A percentile compares a stretch with the other conserved stretches of the same genome.
These are phyloP conservation scores for Paragorgia papillata DNA, from an alignment of 92 coral and sea anemone species.

Conservation along the genomic window DNA sequence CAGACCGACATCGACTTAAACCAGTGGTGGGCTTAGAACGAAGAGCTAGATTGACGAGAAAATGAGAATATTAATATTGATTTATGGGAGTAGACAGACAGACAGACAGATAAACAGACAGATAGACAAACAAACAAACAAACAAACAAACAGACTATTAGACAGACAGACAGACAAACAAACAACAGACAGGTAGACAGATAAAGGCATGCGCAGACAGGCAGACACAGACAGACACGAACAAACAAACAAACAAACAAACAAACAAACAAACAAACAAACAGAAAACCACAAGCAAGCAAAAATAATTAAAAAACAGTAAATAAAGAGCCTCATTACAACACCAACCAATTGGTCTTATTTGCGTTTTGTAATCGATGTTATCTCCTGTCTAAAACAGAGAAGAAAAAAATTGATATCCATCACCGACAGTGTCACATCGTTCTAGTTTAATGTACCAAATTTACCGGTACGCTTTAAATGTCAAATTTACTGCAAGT, in stretches of 20 bases:
- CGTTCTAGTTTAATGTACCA: too few species aligned
- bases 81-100: too few species aligned
- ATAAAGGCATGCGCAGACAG: background rate
- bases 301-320: too few species aligned
- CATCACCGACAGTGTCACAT: too few species aligned
- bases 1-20: constrained; percentile 70
- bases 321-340: background rate
- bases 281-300: too few species aligned
- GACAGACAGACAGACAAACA: background rate
- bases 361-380: background rate
- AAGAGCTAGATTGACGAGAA: background rate
- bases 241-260: background rate
- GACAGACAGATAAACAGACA: background rate
- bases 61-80: too few species aligned
- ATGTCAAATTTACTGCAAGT: too few species aligned
- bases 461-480: too few species aligned
- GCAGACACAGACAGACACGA: background rate
- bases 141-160: background rate
- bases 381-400: background rate
- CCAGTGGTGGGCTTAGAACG: constrained; percentile 43
- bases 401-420: background rate
- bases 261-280: background rate
- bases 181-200: background rate
- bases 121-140: too few species aligned
- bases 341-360: background rate